phyloP scores from a whole-genome alignment of 2,797 vertebrate genomes.

The Okamejei kenojei region DNA sequence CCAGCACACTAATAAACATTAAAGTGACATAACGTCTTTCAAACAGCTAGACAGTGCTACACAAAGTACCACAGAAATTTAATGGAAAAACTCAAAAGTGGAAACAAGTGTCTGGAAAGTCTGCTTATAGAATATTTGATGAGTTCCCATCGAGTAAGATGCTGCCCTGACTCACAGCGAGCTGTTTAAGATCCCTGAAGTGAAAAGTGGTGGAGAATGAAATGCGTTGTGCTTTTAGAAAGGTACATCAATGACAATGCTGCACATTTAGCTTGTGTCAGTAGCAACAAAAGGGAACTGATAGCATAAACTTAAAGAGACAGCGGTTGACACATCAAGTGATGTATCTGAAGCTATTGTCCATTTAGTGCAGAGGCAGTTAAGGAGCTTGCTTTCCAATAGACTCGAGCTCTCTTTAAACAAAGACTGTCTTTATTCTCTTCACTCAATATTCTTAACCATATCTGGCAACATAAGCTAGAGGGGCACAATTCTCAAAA shows the following conservation, averaged over 20 bases:
- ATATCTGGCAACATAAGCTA: too few relatives aligned
- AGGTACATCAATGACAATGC: slow-evolving; percentile 7
- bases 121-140: slow-evolving; percentile 7
- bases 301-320: slow-evolving; percentile 5
- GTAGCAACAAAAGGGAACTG: slow-evolving; percentile 17
- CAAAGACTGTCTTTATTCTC: slow-evolving; percentile 16
- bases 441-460: slow-evolving; percentile 21
- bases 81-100: slow-evolving; percentile 43
- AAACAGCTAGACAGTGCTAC: slow-evolving; percentile 48
- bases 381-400: neutral
- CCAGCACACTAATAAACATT: slow-evolving; percentile 47
- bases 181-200: neutral
- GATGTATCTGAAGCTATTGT: slow-evolving; percentile 21
- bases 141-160: neutral
- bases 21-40: slow-evolving; percentile 48
- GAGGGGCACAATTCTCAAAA: too few relatives aligned
- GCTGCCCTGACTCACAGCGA: neutral
- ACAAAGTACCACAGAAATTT: slow-evolving; percentile 47
- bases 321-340: slow-evolving; percentile 14
- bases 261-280: neutral
- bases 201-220: neutral
- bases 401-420: neutral
- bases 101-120: slow-evolving; percentile 43
- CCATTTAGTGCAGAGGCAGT: slow-evolving; percentile 8
- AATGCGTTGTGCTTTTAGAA: neutral